phyloP scores from a whole-genome alignment of 2,888 invertebrate species.

The Mythimna loreyi region DNA sequence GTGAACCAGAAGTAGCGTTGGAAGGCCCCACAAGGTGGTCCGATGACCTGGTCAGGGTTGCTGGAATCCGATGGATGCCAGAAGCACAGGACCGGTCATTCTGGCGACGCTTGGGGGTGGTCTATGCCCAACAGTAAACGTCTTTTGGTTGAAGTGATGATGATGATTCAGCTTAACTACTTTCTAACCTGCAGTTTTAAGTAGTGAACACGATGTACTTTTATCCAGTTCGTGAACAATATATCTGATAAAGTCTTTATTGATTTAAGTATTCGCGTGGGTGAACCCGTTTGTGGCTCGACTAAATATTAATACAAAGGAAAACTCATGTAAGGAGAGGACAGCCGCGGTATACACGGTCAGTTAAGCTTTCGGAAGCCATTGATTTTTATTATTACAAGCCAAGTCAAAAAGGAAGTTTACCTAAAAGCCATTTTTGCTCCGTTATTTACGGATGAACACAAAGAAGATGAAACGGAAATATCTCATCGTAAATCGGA shows the following conservation, averaged over 20 bases:
- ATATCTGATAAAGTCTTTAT: conserved; percentile 51
- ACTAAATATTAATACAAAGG: conserved; percentile 71
- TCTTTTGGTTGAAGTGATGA: too few relatives aligned
- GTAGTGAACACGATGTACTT: conserved; percentile 25
- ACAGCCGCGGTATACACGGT: conserved; percentile 68
- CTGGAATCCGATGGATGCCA: too few relatives aligned
- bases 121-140: too few relatives aligned
- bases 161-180: too few relatives aligned
- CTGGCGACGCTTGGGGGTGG: too few relatives aligned
- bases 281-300: conserved; percentile 64
- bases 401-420: conserved; percentile 45
- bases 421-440: conserved; percentile 26
- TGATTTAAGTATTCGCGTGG: conserved; percentile 59
- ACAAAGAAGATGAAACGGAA: conserved; percentile 30
- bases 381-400: conserved; percentile 69
- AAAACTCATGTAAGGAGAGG: conserved; percentile 68
- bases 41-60: too few relatives aligned
- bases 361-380: conserved; percentile 72
- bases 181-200: too few relatives aligned
- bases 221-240: conserved; percentile 43
- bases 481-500: conserved; percentile 20
- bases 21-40: too few relatives aligned
- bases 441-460: conserved; percentile 30
- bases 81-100: too few relatives aligned
- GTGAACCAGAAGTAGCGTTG: too few relatives aligned